Evolutionary conservation across 2,113 vertebrate species (phyloP), one percentile per base, ranked within the genome.

Genomic region (Cyprinodon variegatus): DNA sequence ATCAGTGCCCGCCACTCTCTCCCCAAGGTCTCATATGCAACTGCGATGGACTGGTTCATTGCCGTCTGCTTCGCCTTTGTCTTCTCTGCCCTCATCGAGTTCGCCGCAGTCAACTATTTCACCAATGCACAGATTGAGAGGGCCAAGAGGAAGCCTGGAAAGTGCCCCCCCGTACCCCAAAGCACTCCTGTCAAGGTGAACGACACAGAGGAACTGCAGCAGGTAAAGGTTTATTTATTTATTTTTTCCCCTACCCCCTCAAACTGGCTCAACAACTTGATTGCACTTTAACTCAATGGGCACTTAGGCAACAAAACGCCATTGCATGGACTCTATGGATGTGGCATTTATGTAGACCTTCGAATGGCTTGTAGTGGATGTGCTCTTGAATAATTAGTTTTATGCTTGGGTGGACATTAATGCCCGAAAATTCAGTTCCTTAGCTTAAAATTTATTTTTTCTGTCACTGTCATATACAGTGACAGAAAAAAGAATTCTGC

Each of bases 21-120:
- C 77, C 98, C 98, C 61, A 99, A 99, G 94, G 98, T 99, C 69
- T 99, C 98, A 11, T 99, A 99, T 10, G 98, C 98, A 76, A 99
- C 98, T 0, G 98, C 98, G 50, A 99, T 99, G 98, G 98, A 99
- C 92, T 99, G 98, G 97, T 99, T 99, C 91, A 99, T 99, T 78
- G 98, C 98, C 0, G 98, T 99, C 80, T 99, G 98, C 90, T 99
- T 99, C 78, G 97, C 98, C 87, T 99, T 99, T 68, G 98, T 99
- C 78, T 99, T 99, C 94, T 99, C 98, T 20, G 98, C 98, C 81
- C 96, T 99, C 41, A 99, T 99, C 53, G 98, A 99, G 92, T 99
- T 99, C 74, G 98, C 98, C 45, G 98, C 98, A 68, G 98, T 99
- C 76, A 99, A 99, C 92, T 99, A 99, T 92, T 98, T 99, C 91